Evolutionary conservation across 1,140 invertebrate genomes (phyloP).

Genomic region (Piezodorus guildinii): DNA sequence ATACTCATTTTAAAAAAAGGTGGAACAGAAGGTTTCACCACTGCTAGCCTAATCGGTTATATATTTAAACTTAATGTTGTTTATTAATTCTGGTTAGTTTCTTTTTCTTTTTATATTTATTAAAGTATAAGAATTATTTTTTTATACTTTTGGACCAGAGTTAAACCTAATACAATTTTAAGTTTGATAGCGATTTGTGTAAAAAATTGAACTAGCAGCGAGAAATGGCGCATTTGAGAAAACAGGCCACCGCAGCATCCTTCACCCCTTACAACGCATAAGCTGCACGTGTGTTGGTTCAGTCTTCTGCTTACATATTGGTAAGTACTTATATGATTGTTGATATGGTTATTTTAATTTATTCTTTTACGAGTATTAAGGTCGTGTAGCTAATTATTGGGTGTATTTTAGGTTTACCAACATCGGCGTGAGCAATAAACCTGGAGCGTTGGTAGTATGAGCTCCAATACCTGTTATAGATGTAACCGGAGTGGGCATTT

Average conservation of each 20-base stretch:
- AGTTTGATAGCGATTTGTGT: neutral
- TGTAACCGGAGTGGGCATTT: slow-evolving; percentile 79
- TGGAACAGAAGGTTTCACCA: no score
- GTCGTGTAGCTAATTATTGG: neutral
- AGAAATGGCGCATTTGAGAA: slow-evolving; percentile 19
- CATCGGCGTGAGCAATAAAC: slow-evolving; percentile 35
- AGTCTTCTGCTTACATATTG: neutral
- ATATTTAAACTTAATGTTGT: no score
- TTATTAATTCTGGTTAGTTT: no score
- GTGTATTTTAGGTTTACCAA: slow-evolving; percentile 15
- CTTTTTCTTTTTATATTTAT: no score
- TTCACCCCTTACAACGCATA: slow-evolving; percentile 22
- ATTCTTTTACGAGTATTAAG: neutral
- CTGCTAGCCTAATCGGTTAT: no score
- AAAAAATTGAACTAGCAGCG: slow-evolving; percentile 16
- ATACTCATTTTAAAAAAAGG: no score
- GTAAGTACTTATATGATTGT: slow-evolving; percentile 12
- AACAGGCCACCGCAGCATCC: slow-evolving; percentile 22
- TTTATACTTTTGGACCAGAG: no score
- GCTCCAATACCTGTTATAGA: slow-evolving; percentile 74
- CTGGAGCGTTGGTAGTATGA: slow-evolving; percentile 41
- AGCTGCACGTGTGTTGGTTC: slow-evolving; percentile 20
- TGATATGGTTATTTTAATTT: neutral
- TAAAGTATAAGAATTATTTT: no score
- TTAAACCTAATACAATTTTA: no score